These are phyloP conservation scores for Alligator mississippiensis DNA, from an alignment of 2,113 vertebrate genomes.

Conservation along the genomic window DNA sequence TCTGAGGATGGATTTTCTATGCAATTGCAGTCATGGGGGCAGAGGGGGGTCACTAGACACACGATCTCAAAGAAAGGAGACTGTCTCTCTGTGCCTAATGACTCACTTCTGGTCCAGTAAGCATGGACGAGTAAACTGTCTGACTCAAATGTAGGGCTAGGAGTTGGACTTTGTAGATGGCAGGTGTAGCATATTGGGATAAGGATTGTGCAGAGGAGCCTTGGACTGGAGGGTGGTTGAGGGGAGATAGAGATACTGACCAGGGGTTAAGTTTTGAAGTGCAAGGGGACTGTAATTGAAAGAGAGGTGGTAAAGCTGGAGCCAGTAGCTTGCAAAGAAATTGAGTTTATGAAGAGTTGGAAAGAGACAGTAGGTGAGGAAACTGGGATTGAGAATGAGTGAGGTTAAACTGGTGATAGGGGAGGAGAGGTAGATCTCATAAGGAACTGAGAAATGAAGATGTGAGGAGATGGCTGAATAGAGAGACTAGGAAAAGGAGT, in stretches of 20 bases:
- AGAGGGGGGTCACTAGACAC: background rate
- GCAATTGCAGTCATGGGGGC: background rate
- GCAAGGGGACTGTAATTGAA: background rate
- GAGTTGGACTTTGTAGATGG: background rate
- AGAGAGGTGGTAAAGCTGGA: background rate
- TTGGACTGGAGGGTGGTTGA: background rate
- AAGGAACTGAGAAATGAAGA: background rate
- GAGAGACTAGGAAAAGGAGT: background rate
- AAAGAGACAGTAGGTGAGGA: background rate
- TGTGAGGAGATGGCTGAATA: background rate
- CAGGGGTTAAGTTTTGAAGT: too few species aligned
- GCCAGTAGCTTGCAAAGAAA: background rate
- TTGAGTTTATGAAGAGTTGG: background rate
- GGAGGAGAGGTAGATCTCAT: background rate
- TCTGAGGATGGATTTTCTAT: background rate
- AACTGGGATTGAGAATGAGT: background rate
- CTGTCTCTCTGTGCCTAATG: rapidly evolving
- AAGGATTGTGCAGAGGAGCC: background rate
- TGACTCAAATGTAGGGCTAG: background rate
- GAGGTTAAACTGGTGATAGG: background rate
- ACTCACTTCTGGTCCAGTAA: background rate
- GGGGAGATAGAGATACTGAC: background rate
- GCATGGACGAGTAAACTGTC: background rate
- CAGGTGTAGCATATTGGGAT: background rate
- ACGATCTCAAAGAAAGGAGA: background rate